Conservation (phyloP, 2,113 vertebrate species). For the Odocoileus virginianus region DNA sequence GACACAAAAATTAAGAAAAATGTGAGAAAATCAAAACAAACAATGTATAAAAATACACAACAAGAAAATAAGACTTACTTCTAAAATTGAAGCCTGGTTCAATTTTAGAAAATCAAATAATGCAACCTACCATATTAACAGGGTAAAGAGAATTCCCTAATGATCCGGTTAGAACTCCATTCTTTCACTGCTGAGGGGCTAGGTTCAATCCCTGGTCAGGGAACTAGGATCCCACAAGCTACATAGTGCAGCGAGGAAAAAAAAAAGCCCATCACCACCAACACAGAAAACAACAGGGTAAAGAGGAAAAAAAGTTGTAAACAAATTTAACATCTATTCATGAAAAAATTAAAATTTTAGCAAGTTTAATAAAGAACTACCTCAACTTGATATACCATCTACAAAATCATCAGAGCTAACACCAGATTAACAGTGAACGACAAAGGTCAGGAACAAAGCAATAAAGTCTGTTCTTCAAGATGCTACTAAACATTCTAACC, state of each 20-base stretch:
- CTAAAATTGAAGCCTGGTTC: neutral
- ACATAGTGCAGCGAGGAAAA: neutral
- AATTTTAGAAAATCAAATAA: neutral
- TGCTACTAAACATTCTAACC: neutral
- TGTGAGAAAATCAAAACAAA: neutral
- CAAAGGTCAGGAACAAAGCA: neutral
- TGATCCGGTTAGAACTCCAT: neutral
- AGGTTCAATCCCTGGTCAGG: neutral
- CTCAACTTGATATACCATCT: neutral
- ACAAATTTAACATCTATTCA: neutral
- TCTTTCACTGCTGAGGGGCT: neutral
- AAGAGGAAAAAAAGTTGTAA: neutral
- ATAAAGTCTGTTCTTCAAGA: neutral
- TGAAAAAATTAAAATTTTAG: neutral
- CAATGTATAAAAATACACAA: neutral
- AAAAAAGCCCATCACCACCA: neutral
- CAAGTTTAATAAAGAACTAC: neutral
- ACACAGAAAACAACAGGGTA: neutral
- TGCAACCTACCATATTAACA: neutral
- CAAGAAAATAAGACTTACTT: neutral
- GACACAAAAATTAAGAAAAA: neutral
- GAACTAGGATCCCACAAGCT: neutral
- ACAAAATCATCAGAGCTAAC: neutral
- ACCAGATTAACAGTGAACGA: neutral
- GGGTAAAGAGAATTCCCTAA: neutral